A percentile compares a stretch with the other conserved stretches of the same genome.
These are phyloP conservation scores for Hyles euphorbiae DNA, from an alignment of 1,140 invertebrate genomes.

Conservation along the genomic window DNA sequence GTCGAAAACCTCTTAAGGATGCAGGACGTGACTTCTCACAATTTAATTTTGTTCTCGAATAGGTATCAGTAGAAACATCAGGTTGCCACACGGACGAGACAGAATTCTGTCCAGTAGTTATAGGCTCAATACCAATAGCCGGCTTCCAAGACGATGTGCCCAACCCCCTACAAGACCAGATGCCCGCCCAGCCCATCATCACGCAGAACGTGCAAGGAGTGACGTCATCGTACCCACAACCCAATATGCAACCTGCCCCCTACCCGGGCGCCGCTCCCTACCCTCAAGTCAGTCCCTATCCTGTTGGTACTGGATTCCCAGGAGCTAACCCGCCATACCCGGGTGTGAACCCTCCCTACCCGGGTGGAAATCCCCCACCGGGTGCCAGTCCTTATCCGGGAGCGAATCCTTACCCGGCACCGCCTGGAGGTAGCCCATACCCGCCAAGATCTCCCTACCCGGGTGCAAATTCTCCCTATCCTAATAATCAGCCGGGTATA, in stretches of 20 bases:
- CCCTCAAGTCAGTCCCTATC: slow-evolving; percentile 19
- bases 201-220: slow-evolving; percentile 10
- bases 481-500: background rate
- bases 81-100: slow-evolving; percentile 77
- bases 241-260: slow-evolving; percentile 29
- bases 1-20: no score
- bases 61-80: slow-evolving; percentile 69
- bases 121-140: slow-evolving; percentile 80
- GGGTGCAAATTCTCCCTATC: slow-evolving; percentile 16
- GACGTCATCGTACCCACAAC: slow-evolving; percentile 6
- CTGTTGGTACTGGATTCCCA: slow-evolving; percentile 21
- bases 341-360: slow-evolving; percentile 19
- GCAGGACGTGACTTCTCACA: no score
- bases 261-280: slow-evolving; percentile 14
- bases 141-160: slow-evolving; percentile 66
- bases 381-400: slow-evolving; percentile 16
- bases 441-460: slow-evolving; percentile 25
- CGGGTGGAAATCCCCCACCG: slow-evolving; percentile 18
- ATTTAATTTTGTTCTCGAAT: background rate
- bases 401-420: slow-evolving; percentile 10
- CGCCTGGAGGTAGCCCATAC: slow-evolving; percentile 11
- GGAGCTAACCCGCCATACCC: slow-evolving; percentile 14
- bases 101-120: slow-evolving; percentile 74
- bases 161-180: slow-evolving; percentile 38
- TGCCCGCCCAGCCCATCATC: slow-evolving; percentile 29